Percentiles rank a stretch among this genome's conserved stretches.
phyloP scores from a whole-genome alignment of 2,113 vertebrate species.

The Onychorhynchus coronatus region DNA sequence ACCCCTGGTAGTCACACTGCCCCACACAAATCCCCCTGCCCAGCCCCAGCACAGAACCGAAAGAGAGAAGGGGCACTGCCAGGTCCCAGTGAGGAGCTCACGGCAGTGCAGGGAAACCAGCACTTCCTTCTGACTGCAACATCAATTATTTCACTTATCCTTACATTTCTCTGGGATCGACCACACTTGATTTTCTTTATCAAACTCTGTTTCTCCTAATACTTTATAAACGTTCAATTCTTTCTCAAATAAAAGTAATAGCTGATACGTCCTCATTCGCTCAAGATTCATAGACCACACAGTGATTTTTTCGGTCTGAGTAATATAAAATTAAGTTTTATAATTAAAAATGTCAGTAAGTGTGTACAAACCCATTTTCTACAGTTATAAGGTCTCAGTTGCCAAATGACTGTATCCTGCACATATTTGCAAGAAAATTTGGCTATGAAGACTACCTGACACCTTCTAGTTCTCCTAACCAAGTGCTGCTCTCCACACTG shows the following conservation, averaged over 20 bases:
- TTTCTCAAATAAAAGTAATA: neutral
- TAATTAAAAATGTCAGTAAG: neutral
- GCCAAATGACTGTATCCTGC: neutral
- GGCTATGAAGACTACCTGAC: neutral
- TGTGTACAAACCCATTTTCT: neutral
- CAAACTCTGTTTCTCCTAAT: neutral
- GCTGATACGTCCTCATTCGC: neutral
- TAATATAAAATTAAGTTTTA: neutral
- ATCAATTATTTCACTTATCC: neutral
- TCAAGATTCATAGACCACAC: neutral
- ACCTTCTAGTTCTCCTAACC: neutral
- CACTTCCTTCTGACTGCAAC: neutral
- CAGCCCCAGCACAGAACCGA: neutral
- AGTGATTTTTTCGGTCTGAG: neutral
- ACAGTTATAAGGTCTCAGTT: neutral
- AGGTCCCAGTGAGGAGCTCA: neutral
- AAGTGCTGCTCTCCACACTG: neutral
- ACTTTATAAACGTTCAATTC: neutral
- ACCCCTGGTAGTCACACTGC: neutral
- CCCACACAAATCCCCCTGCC: neutral
- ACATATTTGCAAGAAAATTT: neutral
- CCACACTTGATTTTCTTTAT: neutral
- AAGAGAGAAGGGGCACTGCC: neutral
- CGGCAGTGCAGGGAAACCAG: rapidly evolving
- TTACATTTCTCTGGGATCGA: neutral